These are phyloP conservation scores for Pollenia amentaria DNA, from an alignment of 2,888 invertebrate genomes.

Conservation along the genomic window DNA sequence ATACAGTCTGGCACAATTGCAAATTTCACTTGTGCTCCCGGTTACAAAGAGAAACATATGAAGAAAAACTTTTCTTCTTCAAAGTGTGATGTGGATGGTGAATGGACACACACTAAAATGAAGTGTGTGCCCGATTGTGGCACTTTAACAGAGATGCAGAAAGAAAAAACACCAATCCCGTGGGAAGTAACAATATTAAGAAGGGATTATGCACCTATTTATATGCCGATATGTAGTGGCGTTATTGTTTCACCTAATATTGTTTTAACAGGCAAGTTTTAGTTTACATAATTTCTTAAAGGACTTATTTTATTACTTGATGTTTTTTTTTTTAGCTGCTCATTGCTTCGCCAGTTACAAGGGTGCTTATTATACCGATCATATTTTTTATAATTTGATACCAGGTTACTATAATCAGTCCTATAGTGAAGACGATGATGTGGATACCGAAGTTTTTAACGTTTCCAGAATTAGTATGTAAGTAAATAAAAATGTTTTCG, in stretches of 20 bases:
- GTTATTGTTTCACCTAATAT: conserved; percentile 78
- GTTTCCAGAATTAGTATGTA: conserved; percentile 69
- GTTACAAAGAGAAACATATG: conserved; percentile 55
- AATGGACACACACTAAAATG: conserved; percentile 77
- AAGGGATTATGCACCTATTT: conserved; percentile 39
- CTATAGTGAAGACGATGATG: conserved; percentile 51
- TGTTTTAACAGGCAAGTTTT: conserved; percentile 76
- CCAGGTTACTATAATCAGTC: conserved; percentile 58
- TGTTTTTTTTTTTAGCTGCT: conserved; percentile 55
- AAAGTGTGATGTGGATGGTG: conserved; percentile 76
- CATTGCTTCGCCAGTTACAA: conserved; percentile 58
- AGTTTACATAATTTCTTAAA: background rate
- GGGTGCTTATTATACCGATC: conserved; percentile 53
- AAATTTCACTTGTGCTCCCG: conserved; percentile 72
- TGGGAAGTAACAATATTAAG: conserved; percentile 80
- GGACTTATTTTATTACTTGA: background rate
- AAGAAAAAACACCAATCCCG: conserved; percentile 75
- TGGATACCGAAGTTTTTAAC: conserved; percentile 70
- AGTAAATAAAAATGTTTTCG: conserved; percentile 15
- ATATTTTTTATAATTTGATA: conserved; percentile 66
- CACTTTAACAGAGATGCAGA: conserved; percentile 27
- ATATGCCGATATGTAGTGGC: conserved; percentile 77
- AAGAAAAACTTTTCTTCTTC: conserved; percentile 1
- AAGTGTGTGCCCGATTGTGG: conserved; percentile 79
- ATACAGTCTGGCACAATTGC: conserved; percentile 55